Conservation (phyloP, 2,888 invertebrate genomes). For the Litoditis marina region DNA sequence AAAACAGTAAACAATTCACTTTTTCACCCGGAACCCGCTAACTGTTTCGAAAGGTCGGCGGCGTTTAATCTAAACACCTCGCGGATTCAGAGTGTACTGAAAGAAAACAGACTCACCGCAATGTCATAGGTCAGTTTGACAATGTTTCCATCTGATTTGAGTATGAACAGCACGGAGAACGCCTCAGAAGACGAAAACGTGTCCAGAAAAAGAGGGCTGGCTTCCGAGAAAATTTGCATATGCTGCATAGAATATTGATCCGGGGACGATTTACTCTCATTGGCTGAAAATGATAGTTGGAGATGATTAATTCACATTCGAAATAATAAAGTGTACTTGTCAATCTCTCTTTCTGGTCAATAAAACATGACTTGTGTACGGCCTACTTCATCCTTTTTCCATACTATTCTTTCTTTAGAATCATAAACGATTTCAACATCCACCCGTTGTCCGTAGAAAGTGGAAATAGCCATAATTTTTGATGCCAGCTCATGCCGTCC, state of each 20-base stretch:
- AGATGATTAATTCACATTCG: not conserved
- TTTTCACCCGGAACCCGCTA: no score
- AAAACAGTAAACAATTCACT: no score
- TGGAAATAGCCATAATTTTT: no score
- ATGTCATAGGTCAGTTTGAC: conserved; percentile 3
- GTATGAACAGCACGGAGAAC: conserved; percentile 2
- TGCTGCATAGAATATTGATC: conserved; percentile 25
- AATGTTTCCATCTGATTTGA: conserved; percentile 4
- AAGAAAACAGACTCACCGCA: not conserved
- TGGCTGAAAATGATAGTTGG: conserved; percentile 4
- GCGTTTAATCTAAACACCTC: not conserved
- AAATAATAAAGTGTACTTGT: no score
- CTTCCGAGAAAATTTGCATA: conserved; percentile 26
- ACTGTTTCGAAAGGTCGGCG: no score
- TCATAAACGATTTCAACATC: not conserved
- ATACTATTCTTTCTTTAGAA: not conserved
- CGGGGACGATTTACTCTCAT: conserved; percentile 1
- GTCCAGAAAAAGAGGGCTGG: conserved; percentile 20
- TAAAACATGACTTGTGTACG: no score
- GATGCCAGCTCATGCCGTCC: no score
- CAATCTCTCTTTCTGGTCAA: no score
- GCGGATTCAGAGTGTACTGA: not conserved
- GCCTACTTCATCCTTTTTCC: no score
- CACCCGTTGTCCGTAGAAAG: no score
- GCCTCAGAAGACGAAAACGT: not conserved